Evolutionary conservation across 2,113 vertebrate genomes (phyloP).

Genomic region (Pelusios castaneus): DNA sequence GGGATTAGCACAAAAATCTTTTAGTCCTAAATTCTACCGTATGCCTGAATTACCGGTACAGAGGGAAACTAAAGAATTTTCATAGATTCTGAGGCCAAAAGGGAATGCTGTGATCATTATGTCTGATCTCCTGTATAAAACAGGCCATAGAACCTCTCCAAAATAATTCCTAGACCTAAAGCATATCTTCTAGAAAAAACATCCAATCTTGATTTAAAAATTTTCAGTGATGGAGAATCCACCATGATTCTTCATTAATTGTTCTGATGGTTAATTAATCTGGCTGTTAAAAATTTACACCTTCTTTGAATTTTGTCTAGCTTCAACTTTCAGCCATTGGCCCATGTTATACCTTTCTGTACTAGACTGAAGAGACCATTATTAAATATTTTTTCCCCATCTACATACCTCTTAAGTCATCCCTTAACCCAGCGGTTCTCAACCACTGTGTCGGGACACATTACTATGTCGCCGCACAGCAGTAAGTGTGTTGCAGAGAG

Average conservation of each 20-base stretch:
- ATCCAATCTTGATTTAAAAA: neutral
- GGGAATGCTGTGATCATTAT: neutral
- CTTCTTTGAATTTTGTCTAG: no score
- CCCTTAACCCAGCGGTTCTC: no score
- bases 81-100: fast-evolving
- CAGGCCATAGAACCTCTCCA: neutral
- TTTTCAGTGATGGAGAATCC: neutral
- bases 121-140: neutral
- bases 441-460: no score
- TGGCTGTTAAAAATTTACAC: no score
- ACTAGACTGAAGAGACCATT: no score
- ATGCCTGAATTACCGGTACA: neutral
- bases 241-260: no score
- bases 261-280: neutral
- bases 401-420: no score
- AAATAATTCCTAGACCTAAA: neutral
- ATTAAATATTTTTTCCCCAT: no score
- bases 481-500: no score
- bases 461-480: no score
- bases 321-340: no score
- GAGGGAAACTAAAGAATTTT: neutral
- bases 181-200: neutral
- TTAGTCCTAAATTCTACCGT: neutral
- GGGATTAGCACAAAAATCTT: neutral
- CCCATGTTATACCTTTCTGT: no score